Evolutionary conservation across 2,797 vertebrate genomes (phyloP).

Genomic region (Gadopsis bispinosus): DNA sequence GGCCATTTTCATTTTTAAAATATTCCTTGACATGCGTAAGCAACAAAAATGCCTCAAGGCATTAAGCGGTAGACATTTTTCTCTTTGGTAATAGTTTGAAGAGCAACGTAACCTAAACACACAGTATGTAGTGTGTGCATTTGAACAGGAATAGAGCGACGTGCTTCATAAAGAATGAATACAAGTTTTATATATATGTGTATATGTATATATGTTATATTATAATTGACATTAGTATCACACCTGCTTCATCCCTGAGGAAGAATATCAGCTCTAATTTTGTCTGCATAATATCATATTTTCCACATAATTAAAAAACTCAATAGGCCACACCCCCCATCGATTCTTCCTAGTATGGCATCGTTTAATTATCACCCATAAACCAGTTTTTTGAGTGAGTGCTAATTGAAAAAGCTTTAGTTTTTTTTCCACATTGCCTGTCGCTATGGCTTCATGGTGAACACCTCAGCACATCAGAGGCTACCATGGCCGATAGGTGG

Average conservation of each 20-base stretch:
- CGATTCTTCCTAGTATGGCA: slow-evolving; percentile 20
- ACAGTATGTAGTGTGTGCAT: slow-evolving; percentile 13
- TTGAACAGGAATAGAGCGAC: not conserved
- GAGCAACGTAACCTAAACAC: not conserved
- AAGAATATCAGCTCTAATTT: slow-evolving; percentile 42
- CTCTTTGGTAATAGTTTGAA: not conserved
- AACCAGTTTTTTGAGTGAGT: slow-evolving; percentile 17
- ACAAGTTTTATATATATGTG: not conserved
- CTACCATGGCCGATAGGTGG: slow-evolving; percentile 62
- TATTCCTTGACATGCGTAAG: slow-evolving; percentile 12
- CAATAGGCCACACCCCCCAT: slow-evolving; percentile 53
- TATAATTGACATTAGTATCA: slow-evolving; percentile 15
- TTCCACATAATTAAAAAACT: slow-evolving; percentile 35
- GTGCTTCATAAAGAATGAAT: slow-evolving; percentile 6
- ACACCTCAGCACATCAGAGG: slow-evolving; percentile 58
- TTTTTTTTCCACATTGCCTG: slow-evolving; percentile 7
- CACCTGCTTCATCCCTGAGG: slow-evolving; percentile 8
- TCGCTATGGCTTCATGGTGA: slow-evolving; percentile 39
- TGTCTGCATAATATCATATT: slow-evolving; percentile 23
- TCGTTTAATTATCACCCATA: slow-evolving; percentile 44
- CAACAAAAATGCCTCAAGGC: slow-evolving; percentile 1
- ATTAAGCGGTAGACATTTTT: not conserved
- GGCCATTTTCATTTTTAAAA: not conserved
- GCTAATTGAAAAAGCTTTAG: slow-evolving; percentile 30
- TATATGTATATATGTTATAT: not conserved